These are phyloP conservation scores for Syncerus caffer DNA, from an alignment of 2,797 vertebrate genomes.

Conservation along the genomic window DNA sequence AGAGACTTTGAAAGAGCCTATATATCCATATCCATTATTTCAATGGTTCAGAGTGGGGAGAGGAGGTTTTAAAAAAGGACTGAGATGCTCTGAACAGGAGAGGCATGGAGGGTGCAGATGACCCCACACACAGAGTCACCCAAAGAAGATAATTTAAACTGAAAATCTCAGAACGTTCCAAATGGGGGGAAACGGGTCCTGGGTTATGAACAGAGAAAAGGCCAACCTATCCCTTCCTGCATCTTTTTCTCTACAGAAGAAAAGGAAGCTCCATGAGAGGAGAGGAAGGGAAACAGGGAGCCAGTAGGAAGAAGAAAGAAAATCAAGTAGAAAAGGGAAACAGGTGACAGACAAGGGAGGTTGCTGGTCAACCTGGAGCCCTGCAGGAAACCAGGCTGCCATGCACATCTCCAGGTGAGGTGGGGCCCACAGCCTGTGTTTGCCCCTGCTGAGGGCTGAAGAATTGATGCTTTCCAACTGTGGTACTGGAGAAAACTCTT, in stretches of 20 bases:
- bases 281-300: neutral
- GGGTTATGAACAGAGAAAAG: rapidly evolving
- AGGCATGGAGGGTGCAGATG: rapidly evolving
- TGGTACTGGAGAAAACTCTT: neutral
- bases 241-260: neutral
- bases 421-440: rapidly evolving
- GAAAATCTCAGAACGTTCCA: neutral
- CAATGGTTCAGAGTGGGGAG: rapidly evolving
- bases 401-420: rapidly evolving
- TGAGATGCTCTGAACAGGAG: rapidly evolving
- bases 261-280: rapidly evolving
- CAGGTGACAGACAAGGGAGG: neutral
- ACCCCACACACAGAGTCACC: neutral
- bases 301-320: too few species aligned
- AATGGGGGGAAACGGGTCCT: rapidly evolving
- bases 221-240: rapidly evolving
- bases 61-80: neutral
- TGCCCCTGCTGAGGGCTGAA: neutral
- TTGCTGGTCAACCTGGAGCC: neutral
- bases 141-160: too few species aligned
- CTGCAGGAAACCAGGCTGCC: rapidly evolving
- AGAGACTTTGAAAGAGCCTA: too few species aligned
- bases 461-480: neutral
- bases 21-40: rapidly evolving
- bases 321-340: neutral